Conservation (phyloP, 2,888 invertebrate genomes). For the Coenonympha glycerion region DNA sequence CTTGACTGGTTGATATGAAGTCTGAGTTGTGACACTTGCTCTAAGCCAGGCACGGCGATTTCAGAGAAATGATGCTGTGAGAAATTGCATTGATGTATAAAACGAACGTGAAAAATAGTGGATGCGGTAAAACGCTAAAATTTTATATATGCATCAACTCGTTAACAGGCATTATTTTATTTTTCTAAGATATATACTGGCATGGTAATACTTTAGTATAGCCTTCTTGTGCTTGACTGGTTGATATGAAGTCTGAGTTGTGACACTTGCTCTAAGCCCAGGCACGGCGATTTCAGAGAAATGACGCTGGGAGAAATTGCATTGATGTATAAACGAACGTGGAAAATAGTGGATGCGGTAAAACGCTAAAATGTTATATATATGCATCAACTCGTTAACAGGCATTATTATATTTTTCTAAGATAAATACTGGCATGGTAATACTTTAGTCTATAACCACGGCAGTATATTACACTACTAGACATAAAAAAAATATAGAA, state of each 20-base stretch:
- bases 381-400: neutral
- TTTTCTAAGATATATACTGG: too few species aligned
- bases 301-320: conserved; percentile 12
- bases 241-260: neutral
- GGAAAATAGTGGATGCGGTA: conserved; percentile 8
- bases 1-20: neutral
- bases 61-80: conserved; percentile 19
- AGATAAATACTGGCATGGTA: too few species aligned
- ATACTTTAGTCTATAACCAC: too few species aligned
- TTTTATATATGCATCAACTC: neutral
- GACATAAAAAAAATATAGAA: too few species aligned
- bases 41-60: conserved; percentile 12
- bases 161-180: neutral
- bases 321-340: neutral
- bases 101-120: neutral
- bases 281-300: conserved; percentile 21
- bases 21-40: conserved; percentile 17
- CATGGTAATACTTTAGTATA: too few species aligned
- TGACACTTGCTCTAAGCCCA: conserved; percentile 18
- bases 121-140: conserved; percentile 10
- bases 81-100: conserved; percentile 7
- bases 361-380: too few species aligned
- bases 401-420: too few species aligned
- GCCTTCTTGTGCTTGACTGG: neutral
- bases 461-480: too few species aligned